Evolutionary conservation across 2,113 vertebrate species (phyloP), one percentile per base, ranked within the genome.

Genomic region (Anguilla japonica): DNA sequence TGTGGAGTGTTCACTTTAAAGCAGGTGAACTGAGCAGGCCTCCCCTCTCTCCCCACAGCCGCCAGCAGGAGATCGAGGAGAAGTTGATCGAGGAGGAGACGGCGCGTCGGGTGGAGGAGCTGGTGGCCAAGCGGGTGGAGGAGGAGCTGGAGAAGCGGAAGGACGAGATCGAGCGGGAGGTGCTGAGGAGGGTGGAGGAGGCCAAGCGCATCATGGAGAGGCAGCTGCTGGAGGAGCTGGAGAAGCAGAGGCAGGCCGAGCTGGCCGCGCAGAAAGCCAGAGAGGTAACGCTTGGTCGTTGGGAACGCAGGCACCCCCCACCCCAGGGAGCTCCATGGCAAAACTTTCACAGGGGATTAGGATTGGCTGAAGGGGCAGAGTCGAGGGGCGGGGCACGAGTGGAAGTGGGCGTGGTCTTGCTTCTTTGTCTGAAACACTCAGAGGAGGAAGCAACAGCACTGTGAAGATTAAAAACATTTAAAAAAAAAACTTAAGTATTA

Each of bases 241-340:
- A 99, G 96, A 96, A 96, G 93, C 98, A 99, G 95, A 96, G 98
- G 95, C 98, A 99, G 95, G 98, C 98, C 79, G 98, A 99, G 95
- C 95, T 99, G 94, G 96, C 97, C 78, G 97, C 98, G 84, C 98
- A 99, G 95, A 99, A 98, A 95, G 97, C 98, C 93, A 97, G 98
- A 98, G 98, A 99, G 98, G 98, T 99, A 99, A 99, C 98, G 97
- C 98, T 99, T 96, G 97, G 97, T 99, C 98, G 98, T 99, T 99
- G 96, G 98, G 97, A 97, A 98, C 94, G 94, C 96, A 97, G 95
- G 83, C 86, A 60, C 7, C 57, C 84, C 39, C 40, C 57, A 78
- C 34, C 43, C 34, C 67, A 81, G 85, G 83, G 63, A 85, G 85
- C 86, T 67, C 97, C 96, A 96, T 97, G 97, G 97, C 95, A 97